A percentile compares a stretch with the other conserved stretches of the same genome.
These are phyloP conservation scores for Hyla sarda DNA, from an alignment of 2,113 vertebrate genomes.

Conservation along the genomic window DNA sequence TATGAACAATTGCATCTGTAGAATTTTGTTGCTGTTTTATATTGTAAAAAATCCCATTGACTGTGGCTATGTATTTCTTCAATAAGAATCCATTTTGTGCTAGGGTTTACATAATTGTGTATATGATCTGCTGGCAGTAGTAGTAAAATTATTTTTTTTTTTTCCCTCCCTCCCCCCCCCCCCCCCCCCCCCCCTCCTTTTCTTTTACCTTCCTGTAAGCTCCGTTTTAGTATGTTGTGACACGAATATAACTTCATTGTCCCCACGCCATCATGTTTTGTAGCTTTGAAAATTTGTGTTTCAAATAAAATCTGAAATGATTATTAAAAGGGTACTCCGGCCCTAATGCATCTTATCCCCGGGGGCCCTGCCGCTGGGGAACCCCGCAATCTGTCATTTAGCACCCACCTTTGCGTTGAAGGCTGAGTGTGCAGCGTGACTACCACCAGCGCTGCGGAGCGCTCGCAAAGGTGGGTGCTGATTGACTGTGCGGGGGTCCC, in stretches of 20 bases:
- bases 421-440: no score
- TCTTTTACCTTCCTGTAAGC: neutral
- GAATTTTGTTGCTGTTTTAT: conserved; percentile 83
- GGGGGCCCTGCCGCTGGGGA: no score
- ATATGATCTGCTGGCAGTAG: conserved; percentile 83
- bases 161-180: no score
- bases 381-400: no score
- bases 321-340: no score
- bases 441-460: no score
- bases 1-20: conserved; percentile 79
- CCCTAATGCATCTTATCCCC: no score
- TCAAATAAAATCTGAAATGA: conserved; percentile 87
- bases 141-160: conserved; percentile 57
- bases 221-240: conserved; percentile 78
- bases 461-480: no score
- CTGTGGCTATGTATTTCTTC: conserved; percentile 76
- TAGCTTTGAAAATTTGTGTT: conserved; percentile 84
- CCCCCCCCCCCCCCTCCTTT: no score
- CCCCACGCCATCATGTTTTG: conserved; percentile 74
- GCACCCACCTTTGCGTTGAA: no score
- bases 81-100: conserved; percentile 76
- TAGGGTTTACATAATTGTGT: conserved; percentile 79
- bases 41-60: conserved; percentile 79
- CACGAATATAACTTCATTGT: conserved; percentile 71
- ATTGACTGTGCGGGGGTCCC: no score